Base-by-base conservation (phyloP, 2,888 invertebrate genomes). In the Pyralis farinalis region DNA sequence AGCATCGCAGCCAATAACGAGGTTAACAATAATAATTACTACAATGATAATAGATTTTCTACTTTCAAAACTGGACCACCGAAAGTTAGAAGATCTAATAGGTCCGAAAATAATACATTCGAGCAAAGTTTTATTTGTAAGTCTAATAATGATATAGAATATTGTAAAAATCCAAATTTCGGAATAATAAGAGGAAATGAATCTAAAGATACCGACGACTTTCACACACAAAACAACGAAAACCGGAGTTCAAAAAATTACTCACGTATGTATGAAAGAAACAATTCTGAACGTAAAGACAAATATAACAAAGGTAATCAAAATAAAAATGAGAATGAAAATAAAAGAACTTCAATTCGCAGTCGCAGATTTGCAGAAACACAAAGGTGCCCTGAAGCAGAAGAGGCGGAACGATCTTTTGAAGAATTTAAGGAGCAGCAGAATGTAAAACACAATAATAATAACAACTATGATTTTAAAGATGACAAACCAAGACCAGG, bases 141-240 rank as follows among this genome's bases (percentile, higher is more conserved):
- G 55, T 75, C 70, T 11, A 88, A 88, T 54, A 76, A 79, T 40
- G 88, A 88, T 48, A 66, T 88, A 42, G 76, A 84, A 65, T 88
- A 87, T 58, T 75, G 75, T 21, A 74, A 72, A 57, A 74, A 88
- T 53, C 87, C 87, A 3, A 58, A 73, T 47, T 87, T 85, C 46
- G 82, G 77, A 43, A 65, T 70, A 43, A 46, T 46, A 25, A 76
- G 58, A 62, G 60, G 58, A 21, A 46, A 42, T 27, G 55, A 58
- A 46, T 46, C 50, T 37, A 44, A 60, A 52, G 46, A 61, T 46
- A 48, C 37, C 38, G 27, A 49, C 42, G 61, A 67, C 37, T 42
- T 58, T 35, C 53, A 70, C 57, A 54, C 57, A 63, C 63, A 58
- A 53, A 56, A 67, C 60, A 73, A 73, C 56, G 71, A 70, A 64